phyloP scores from a whole-genome alignment of 1,140 invertebrate genomes.

The Diachasma alloeum region DNA sequence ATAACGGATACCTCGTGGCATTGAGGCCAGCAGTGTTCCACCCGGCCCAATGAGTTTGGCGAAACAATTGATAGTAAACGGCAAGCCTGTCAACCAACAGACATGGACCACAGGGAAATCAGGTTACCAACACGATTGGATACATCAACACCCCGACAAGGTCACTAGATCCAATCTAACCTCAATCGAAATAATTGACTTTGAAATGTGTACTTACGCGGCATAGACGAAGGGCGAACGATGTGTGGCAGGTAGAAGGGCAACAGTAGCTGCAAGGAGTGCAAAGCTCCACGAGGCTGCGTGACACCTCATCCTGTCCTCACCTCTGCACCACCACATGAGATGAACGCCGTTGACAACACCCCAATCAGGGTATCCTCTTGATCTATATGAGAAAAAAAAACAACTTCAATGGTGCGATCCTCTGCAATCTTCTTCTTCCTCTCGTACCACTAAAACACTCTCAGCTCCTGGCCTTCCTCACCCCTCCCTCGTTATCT shows the following conservation, averaged over 20 bases:
- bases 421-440: background rate
- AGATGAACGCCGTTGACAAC: background rate
- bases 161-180: background rate
- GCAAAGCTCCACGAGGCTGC: conserved; percentile 62
- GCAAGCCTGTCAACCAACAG: background rate
- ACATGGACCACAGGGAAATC: background rate
- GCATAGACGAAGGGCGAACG: conserved; percentile 62
- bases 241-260: conserved; percentile 62
- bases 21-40: background rate
- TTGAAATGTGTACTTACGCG: conserved; percentile 52
- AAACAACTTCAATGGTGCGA: background rate
- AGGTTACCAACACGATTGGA: background rate
- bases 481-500: background rate
- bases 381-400: background rate
- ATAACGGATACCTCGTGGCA: background rate
- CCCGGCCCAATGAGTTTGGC: background rate
- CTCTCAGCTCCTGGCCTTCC: background rate
- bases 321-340: conserved; percentile 22
- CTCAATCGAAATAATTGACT: background rate
- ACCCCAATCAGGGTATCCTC: background rate
- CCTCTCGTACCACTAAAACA: conserved; percentile 5
- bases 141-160: background rate
- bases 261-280: conserved; percentile 62
- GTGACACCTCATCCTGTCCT: conserved; percentile 54
- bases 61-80: background rate